Evolutionary conservation across 2,888 invertebrate species (phyloP).

Genomic region (Scaptomyza tumidula): DNA sequence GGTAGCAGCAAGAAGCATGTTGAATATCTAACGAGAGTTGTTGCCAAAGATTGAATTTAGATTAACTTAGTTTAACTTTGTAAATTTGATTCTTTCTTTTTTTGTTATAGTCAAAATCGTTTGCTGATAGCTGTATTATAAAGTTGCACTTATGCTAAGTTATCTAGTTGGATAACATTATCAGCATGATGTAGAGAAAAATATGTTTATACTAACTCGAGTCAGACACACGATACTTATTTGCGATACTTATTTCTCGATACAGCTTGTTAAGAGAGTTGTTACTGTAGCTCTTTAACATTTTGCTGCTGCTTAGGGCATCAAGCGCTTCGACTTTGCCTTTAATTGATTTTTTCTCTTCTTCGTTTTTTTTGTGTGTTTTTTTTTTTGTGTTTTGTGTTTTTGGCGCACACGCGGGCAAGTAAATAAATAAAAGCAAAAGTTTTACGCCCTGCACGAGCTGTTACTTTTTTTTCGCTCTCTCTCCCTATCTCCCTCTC

Average conservation of each 20-base stretch:
- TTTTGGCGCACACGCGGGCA: constrained; percentile 43
- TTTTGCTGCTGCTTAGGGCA: constrained; percentile 24
- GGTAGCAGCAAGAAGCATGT: not conserved
- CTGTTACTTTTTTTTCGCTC: constrained; percentile 48
- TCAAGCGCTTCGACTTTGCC: constrained; percentile 22
- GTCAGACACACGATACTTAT: too few species aligned
- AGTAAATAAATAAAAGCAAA: constrained; percentile 75
- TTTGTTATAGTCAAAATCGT: too few species aligned
- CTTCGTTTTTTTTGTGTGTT: not conserved
- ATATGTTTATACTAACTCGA: too few species aligned
- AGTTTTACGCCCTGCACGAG: constrained; percentile 49
- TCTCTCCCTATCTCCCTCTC: too few species aligned
- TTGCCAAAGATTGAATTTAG: constrained; percentile 8
- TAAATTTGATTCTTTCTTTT: not conserved
- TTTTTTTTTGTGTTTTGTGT: constrained; percentile 2
- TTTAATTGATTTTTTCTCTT: constrained; percentile 26
- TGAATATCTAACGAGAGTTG: constrained; percentile 15
- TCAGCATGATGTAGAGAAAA: too few species aligned
- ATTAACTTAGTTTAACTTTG: not conserved
- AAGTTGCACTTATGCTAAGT: not conserved
- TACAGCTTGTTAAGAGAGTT: not conserved
- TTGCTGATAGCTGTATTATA: constrained; percentile 5
- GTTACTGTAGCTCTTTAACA: not conserved
- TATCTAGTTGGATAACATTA: too few species aligned
- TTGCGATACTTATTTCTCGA: too few species aligned